Evolutionary conservation across 2,113 vertebrate genomes (phyloP).

Genomic region (Piprites chloris): DNA sequence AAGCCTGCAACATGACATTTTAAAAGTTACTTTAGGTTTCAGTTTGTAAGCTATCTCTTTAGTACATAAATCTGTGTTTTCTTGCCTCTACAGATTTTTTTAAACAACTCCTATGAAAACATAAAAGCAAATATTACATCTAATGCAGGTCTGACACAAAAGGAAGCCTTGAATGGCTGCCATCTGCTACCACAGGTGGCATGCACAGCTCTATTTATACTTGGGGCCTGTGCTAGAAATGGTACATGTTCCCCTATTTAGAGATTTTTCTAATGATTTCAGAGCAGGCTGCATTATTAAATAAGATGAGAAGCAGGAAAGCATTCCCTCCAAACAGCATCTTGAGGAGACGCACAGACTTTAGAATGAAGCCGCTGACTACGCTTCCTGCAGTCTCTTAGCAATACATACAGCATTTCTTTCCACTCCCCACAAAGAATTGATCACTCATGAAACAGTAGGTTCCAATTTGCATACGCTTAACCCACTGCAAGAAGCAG

Average conservation of each 20-base stretch:
- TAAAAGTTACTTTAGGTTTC: not conserved
- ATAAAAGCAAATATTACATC: slow-evolving; percentile 14
- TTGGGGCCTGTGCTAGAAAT: not conserved
- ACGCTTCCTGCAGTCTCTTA: not conserved
- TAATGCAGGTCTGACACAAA: not conserved
- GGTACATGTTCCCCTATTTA: not conserved
- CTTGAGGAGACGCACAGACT: not conserved
- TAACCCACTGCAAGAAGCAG: slow-evolving; percentile 65
- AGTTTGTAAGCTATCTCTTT: not conserved
- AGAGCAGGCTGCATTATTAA: not conserved
- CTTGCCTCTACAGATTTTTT: not conserved
- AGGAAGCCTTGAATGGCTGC: slow-evolving; percentile 27
- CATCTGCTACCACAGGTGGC: slow-evolving; percentile 49
- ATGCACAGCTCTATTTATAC: slow-evolving; percentile 23
- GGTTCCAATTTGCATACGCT: slow-evolving; percentile 71
- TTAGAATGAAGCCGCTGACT: not conserved
- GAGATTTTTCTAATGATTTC: not conserved
- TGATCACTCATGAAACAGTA: slow-evolving; percentile 65
- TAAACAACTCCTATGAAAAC: not conserved
- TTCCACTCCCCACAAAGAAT: slow-evolving; percentile 56
- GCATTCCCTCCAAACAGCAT: not conserved
- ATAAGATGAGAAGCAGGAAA: not conserved
- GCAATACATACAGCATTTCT: slow-evolving; percentile 41
- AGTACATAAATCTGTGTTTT: not conserved
- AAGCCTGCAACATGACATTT: not conserved